These are phyloP conservation scores for Ostrea denselamellosa DNA, from an alignment of 1,140 invertebrate species.

Conservation along the genomic window DNA sequence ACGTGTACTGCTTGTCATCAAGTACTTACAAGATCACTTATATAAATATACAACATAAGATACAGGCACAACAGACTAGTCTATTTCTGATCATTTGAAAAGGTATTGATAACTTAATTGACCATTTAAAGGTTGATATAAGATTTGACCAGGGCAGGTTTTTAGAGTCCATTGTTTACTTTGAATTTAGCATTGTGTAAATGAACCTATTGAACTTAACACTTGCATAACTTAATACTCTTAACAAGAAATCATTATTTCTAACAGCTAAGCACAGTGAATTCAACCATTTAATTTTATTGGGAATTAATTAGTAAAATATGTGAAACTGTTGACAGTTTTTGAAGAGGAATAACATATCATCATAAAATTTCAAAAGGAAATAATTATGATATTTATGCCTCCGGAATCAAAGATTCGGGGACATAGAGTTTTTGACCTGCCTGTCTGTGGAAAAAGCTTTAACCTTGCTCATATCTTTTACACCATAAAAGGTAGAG, in stretches of 20 bases:
- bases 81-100: background rate
- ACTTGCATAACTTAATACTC: background rate
- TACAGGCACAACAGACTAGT: background rate
- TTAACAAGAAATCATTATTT: background rate
- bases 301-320: background rate
- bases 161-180: background rate
- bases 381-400: no score
- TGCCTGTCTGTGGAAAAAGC: no score
- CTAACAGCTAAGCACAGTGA: background rate
- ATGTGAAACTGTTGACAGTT: no score
- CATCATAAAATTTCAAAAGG: no score
- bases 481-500: no score
- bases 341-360: no score
- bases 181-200: conserved; percentile 15
- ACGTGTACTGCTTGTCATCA: background rate
- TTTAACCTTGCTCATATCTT: no score
- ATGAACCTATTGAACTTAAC: background rate
- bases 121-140: background rate
- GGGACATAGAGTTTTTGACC: no score
- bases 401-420: no score
- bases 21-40: background rate
- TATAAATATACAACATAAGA: no score
- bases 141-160: background rate
- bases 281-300: background rate
- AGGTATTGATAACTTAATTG: conserved; percentile 10